A percentile compares a stretch with the other conserved stretches of the same genome.
These are phyloP conservation scores for Pyrrhosoma nymphula DNA, from an alignment of 2,888 invertebrate species.

Conservation along the genomic window DNA sequence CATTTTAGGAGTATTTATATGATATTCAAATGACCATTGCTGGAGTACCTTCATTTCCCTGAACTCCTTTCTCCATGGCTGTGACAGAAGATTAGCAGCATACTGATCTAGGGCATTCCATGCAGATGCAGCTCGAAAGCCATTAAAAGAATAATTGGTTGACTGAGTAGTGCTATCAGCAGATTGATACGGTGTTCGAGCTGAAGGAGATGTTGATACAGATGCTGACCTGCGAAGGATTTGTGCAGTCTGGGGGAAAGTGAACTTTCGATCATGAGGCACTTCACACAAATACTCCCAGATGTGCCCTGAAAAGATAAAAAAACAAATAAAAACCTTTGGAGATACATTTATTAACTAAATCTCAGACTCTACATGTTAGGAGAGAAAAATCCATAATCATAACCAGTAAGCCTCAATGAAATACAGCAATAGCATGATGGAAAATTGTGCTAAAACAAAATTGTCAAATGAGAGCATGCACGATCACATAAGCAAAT, in stretches of 20 bases:
- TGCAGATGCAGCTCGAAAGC: constrained; percentile 88
- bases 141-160: constrained; percentile 87
- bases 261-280: constrained; percentile 89
- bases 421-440: too few relatives aligned
- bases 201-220: neutral
- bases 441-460: too few relatives aligned
- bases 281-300: constrained; percentile 88
- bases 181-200: constrained; percentile 6
- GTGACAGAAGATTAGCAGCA: constrained; percentile 90
- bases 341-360: too few relatives aligned
- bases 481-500: too few relatives aligned
- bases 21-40: too few relatives aligned
- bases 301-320: constrained; percentile 83
- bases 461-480: too few relatives aligned
- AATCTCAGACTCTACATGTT: too few relatives aligned
- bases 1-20: too few relatives aligned
- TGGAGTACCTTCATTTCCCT: constrained; percentile 86
- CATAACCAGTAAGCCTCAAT: too few relatives aligned
- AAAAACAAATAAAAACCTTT: neutral
- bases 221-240: constrained; percentile 86
- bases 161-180: constrained; percentile 74
- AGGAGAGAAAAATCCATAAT: too few relatives aligned
- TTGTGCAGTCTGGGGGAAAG: constrained; percentile 86
- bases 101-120: constrained; percentile 92
- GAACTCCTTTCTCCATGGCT: constrained; percentile 95